Conservation (phyloP, 2,888 invertebrate genomes). For the Acheta domesticus region DNA sequence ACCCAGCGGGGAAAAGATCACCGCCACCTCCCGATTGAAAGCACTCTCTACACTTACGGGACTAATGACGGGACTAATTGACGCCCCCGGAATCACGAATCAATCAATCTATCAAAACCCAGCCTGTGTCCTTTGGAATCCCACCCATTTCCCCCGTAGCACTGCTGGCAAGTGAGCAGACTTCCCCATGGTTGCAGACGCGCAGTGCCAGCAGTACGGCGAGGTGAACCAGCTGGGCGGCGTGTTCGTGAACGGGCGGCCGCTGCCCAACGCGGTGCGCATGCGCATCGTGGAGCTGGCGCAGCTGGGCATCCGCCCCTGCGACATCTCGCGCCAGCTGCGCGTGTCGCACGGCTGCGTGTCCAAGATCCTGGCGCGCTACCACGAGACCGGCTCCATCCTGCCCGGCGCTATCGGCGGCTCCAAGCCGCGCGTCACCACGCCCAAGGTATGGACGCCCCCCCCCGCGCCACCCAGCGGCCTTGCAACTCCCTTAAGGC, state of each 20-base stretch:
- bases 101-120: too few relatives aligned
- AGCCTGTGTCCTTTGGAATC: too few relatives aligned
- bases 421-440: conserved; percentile 92
- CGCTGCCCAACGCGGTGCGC: conserved; percentile 83
- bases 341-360: conserved; percentile 92
- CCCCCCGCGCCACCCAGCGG: too few relatives aligned
- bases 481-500: too few relatives aligned
- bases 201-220: conserved; percentile 86
- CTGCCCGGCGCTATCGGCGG: conserved; percentile 94
- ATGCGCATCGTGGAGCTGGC: conserved; percentile 86
- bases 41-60: too few relatives aligned
- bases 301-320: conserved; percentile 86
- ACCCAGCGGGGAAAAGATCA: too few relatives aligned
- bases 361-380: conserved; percentile 88
- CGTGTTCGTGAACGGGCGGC: conserved; percentile 90
- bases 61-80: too few relatives aligned
- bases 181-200: conserved; percentile 47
- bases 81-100: too few relatives aligned
- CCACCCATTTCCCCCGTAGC: too few relatives aligned
- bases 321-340: conserved; percentile 85
- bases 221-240: conserved; percentile 96
- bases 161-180: too few relatives aligned
- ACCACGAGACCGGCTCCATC: conserved; percentile 91
- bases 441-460: conserved; percentile 69
- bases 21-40: too few relatives aligned